Percentiles rank a stretch among this genome's conserved stretches.
phyloP scores from a whole-genome alignment of 53 echinoderm and acorn worm genomes.

The Temnopleurus reevesii region DNA sequence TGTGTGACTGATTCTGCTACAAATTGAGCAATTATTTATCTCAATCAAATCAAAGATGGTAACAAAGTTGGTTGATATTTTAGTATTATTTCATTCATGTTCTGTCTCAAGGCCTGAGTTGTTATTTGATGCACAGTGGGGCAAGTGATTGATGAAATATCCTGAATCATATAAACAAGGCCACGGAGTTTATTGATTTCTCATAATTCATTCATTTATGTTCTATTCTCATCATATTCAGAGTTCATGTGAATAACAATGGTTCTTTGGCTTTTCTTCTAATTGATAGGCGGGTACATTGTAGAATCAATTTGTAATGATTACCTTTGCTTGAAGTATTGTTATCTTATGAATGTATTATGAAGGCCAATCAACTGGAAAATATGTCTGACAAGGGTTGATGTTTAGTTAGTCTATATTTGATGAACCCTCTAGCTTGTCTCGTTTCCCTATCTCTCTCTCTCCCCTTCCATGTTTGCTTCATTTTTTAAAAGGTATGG shows the following conservation, averaged over 20 bases:
- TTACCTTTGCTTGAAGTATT: background rate
- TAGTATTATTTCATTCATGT: too few relatives aligned
- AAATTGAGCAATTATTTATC: conserved; percentile 19
- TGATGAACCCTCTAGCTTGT: background rate
- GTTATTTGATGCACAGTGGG: too few relatives aligned
- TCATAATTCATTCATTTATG: too few relatives aligned
- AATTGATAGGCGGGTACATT: background rate
- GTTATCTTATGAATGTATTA: conserved; percentile 11
- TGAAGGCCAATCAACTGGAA: background rate
- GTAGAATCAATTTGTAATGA: background rate
- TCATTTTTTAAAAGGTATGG: too few relatives aligned
- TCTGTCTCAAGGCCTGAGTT: too few relatives aligned
- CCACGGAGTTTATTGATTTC: too few relatives aligned
- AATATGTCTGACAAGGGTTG: too few relatives aligned
- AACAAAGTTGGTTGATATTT: background rate
- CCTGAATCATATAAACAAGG: too few relatives aligned
- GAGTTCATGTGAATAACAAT: conserved; percentile 18
- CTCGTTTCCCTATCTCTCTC: background rate
- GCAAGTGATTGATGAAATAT: too few relatives aligned
- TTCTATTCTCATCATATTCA: too few relatives aligned
- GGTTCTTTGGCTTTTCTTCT: background rate
- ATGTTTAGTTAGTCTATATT: too few relatives aligned
- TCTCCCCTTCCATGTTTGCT: background rate
- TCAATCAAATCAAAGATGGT: background rate
- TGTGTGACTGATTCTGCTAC: background rate